These are phyloP conservation scores for Danio choprae DNA, from an alignment of 2,797 vertebrate species.

Conservation along the genomic window DNA sequence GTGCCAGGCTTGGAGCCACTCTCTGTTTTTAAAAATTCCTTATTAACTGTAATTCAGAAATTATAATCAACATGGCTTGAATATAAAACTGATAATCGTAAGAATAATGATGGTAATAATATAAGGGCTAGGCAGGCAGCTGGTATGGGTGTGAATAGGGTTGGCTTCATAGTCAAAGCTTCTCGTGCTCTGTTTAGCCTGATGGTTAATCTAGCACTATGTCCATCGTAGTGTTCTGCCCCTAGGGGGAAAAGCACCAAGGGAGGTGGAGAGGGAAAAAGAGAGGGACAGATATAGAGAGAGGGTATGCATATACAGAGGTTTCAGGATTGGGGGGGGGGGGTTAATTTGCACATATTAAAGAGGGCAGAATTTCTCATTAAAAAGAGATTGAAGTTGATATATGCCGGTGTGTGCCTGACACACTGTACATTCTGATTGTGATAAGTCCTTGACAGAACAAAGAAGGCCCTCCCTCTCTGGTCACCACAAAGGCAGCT, in stretches of 20 bases:
- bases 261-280: constrained; percentile 20
- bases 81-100: constrained; percentile 74
- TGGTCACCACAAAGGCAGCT: constrained; percentile 58
- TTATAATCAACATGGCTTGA: constrained; percentile 81
- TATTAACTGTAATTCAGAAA: constrained; percentile 84
- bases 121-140: constrained; percentile 60
- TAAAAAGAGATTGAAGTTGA: constrained; percentile 88
- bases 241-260: constrained; percentile 53
- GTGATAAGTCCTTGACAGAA: constrained; percentile 84
- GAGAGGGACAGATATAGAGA: constrained; percentile 38
- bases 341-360: constrained; percentile 88
- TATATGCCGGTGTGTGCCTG: constrained; percentile 83
- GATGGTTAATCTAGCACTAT: constrained; percentile 62
- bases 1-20: constrained; percentile 69
- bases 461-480: constrained; percentile 74
- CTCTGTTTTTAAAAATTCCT: constrained; percentile 78
- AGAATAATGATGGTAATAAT: constrained; percentile 76
- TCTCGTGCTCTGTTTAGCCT: constrained; percentile 46
- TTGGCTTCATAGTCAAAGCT: constrained; percentile 42
- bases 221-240: constrained; percentile 60
- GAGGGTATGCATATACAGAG: constrained; percentile 56
- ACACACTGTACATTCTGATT: constrained; percentile 83
- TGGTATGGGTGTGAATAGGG: constrained; percentile 61
- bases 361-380: constrained; percentile 86
- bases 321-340: constrained; percentile 62